Conservation (phyloP, 2,113 vertebrate genomes). For the Pampusana beccarii region DNA sequence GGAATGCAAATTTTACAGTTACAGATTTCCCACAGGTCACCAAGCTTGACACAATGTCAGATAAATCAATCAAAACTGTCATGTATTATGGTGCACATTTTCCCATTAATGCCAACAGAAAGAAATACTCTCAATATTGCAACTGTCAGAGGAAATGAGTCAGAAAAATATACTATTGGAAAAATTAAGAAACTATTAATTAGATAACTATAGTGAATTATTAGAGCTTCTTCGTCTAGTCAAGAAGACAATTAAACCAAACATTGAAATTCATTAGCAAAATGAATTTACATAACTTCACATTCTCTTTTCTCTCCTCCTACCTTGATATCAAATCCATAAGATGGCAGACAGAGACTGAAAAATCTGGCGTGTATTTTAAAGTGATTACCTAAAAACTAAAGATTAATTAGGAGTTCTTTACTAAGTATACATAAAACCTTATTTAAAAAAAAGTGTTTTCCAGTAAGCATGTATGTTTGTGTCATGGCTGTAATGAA, state of each 20-base stretch:
- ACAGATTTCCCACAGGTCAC: background rate
- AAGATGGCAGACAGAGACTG: background rate
- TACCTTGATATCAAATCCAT: background rate
- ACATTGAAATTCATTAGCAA: background rate
- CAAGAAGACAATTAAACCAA: background rate
- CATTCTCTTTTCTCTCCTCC: background rate
- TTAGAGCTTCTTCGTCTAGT: background rate
- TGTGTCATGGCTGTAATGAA: constrained; percentile 41
- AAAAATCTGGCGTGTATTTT: background rate
- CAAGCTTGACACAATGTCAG: background rate
- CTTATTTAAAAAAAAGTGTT: background rate
- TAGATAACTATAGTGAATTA: background rate
- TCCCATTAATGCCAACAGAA: background rate
- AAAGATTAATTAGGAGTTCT: background rate
- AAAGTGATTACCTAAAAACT: background rate
- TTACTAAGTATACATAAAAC: background rate
- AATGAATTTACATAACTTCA: background rate
- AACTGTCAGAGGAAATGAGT: background rate
- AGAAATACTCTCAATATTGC: background rate
- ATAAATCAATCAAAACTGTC: background rate
- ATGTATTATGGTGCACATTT: background rate
- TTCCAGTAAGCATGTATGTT: constrained; percentile 12
- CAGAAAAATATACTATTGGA: background rate
- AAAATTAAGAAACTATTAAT: background rate
- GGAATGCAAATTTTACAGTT: background rate